Evolutionary conservation across 1,140 invertebrate species (phyloP).

Genomic region (Euglossa dilemma): DNA sequence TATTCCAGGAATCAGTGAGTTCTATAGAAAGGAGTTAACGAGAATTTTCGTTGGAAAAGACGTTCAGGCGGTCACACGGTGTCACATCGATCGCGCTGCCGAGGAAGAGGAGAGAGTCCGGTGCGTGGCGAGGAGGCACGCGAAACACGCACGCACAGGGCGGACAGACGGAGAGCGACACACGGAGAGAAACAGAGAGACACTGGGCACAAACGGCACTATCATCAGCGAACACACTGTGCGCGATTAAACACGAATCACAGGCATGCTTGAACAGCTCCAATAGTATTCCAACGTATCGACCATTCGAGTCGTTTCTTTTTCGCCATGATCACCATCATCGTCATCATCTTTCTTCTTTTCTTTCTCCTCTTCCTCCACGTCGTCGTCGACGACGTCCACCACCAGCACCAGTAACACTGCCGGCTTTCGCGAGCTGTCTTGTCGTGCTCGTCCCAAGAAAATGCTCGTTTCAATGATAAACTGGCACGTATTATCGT

Average conservation of each 20-base stretch:
- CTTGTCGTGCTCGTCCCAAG: slow-evolving; percentile 5
- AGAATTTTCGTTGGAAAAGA: slow-evolving; percentile 12
- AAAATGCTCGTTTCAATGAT: neutral
- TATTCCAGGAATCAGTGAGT: neutral
- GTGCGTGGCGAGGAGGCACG: slow-evolving; percentile 65
- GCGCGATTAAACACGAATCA: slow-evolving; percentile 48
- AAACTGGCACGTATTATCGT: slow-evolving; percentile 57
- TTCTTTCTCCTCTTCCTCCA: slow-evolving; percentile 48
- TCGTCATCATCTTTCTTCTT: slow-evolving; percentile 26
- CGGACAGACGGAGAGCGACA: slow-evolving; percentile 49
- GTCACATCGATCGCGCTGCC: slow-evolving; percentile 67
- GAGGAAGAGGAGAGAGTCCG: slow-evolving; percentile 60
- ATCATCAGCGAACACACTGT: slow-evolving; percentile 31
- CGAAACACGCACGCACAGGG: slow-evolving; percentile 65
- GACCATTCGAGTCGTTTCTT: slow-evolving; percentile 38
- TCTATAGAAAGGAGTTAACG: neutral
- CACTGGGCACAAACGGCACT: slow-evolving; percentile 39
- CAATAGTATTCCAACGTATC: slow-evolving; percentile 28
- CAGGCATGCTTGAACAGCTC: slow-evolving; percentile 37
- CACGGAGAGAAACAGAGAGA: slow-evolving; percentile 25
- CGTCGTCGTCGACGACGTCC: slow-evolving; percentile 32
- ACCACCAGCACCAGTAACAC: slow-evolving; percentile 40
- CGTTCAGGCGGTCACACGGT: slow-evolving; percentile 49
- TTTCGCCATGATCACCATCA: slow-evolving; percentile 24
- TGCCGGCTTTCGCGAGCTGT: slow-evolving; percentile 45